Evolutionary conservation across 2,113 vertebrate genomes (phyloP).

Genomic region (Silurus asotus): DNA sequence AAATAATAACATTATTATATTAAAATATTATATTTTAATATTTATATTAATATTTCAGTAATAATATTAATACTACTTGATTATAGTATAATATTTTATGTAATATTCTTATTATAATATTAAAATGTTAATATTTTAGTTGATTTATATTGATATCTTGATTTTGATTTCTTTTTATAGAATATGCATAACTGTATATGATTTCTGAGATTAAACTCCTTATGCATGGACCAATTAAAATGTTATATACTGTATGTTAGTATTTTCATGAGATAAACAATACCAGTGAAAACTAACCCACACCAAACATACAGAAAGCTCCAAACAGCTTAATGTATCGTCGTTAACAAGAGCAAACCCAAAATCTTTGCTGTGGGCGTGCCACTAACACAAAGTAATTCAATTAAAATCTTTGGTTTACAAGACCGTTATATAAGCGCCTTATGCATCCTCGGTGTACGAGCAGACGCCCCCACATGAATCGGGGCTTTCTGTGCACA

Average conservation of each 20-base stretch:
- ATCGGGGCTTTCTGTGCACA: slow-evolving; percentile 12
- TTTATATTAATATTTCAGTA: no score
- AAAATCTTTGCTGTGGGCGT: slow-evolving; percentile 24
- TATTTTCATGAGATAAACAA: background rate
- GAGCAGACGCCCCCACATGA: background rate
- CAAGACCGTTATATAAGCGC: slow-evolving; percentile 26
- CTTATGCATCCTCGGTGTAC: slow-evolving; percentile 22
- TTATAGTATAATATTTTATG: no score
- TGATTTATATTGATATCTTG: no score
- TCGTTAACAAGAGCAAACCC: background rate
- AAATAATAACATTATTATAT: no score
- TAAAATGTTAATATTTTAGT: no score
- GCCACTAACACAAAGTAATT: slow-evolving; percentile 46
- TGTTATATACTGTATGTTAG: background rate
- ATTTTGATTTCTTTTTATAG: background rate
- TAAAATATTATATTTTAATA: no score
- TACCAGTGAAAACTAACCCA: no score
- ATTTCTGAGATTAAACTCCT: background rate
- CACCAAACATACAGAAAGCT: background rate
- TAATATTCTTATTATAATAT: no score
- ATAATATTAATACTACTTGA: no score
- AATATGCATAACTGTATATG: background rate
- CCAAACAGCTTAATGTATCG: no score
- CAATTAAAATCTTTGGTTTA: slow-evolving; percentile 41
- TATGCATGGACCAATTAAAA: background rate